Evolutionary conservation across 2,797 vertebrate species (phyloP).

Genomic region (Rachycentron canadum): DNA sequence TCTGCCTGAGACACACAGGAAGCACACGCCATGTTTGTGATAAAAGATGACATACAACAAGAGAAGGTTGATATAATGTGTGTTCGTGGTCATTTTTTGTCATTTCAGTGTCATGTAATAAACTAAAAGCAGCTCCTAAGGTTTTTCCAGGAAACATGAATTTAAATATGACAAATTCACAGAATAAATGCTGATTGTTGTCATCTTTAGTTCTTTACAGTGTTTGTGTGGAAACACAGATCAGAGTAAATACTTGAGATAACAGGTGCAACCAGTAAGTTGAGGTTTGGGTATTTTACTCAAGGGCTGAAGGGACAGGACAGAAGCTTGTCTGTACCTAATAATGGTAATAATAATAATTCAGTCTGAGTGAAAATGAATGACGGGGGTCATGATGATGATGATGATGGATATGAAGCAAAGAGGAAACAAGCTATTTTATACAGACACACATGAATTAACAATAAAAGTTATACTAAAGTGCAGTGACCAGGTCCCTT

Average conservation of each 20-base stretch:
- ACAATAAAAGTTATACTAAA: no score
- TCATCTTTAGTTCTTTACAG: not conserved
- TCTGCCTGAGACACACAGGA: constrained; percentile 84
- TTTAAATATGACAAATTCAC: not conserved
- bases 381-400: no score
- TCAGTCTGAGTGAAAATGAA: not conserved
- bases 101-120: not conserved
- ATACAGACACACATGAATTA: constrained; percentile 1
- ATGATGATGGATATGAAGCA: no score
- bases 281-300: not conserved
- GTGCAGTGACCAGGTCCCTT: not conserved
- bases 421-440: constrained; percentile 1
- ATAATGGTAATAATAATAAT: no score
- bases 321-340: not conserved
- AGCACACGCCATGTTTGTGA: not conserved
- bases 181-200: constrained; percentile 2
- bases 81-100: not conserved
- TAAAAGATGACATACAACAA: not conserved
- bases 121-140: not conserved
- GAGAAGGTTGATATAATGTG: not conserved
- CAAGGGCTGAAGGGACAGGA: not conserved
- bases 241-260: not conserved
- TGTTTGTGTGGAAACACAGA: not conserved
- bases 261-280: not conserved
- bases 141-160: no score